Conservation (phyloP, 2,797 vertebrate species). For the Rhodeus uyekii region DNA sequence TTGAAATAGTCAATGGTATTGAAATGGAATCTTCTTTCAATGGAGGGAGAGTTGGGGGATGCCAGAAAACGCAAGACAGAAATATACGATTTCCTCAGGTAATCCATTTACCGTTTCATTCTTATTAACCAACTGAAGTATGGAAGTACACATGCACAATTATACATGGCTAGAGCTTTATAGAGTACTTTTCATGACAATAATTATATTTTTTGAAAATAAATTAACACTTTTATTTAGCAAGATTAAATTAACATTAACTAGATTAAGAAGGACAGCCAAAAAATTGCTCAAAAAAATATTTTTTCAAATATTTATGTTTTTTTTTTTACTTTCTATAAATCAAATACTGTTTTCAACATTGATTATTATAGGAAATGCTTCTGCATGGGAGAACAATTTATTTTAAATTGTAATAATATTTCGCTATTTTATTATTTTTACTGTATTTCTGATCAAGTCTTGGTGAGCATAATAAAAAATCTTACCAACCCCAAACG, state of each 20-base stretch:
- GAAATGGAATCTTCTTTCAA: slow-evolving; percentile 66
- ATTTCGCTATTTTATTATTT: background rate
- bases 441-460: background rate
- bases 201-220: background rate
- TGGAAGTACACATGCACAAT: background rate
- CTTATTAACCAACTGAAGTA: background rate
- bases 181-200: background rate
- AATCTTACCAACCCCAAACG: background rate
- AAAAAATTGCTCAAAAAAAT: too few species aligned
- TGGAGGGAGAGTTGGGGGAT: slow-evolving; percentile 62
- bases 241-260: background rate
- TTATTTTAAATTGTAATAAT: background rate
- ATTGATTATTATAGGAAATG: background rate
- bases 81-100: slow-evolving; percentile 69
- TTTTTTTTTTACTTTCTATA: background rate
- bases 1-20: slow-evolving; percentile 45
- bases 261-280: too few species aligned
- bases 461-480: background rate
- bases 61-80: slow-evolving; percentile 56
- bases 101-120: slow-evolving; percentile 55
- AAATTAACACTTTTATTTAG: background rate
- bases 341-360: background rate
- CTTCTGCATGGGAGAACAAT: too few species aligned
- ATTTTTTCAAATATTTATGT: background rate
- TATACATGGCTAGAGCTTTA: background rate